These are phyloP conservation scores for Allacma fusca DNA, from an alignment of 2,888 invertebrate genomes.

Conservation along the genomic window DNA sequence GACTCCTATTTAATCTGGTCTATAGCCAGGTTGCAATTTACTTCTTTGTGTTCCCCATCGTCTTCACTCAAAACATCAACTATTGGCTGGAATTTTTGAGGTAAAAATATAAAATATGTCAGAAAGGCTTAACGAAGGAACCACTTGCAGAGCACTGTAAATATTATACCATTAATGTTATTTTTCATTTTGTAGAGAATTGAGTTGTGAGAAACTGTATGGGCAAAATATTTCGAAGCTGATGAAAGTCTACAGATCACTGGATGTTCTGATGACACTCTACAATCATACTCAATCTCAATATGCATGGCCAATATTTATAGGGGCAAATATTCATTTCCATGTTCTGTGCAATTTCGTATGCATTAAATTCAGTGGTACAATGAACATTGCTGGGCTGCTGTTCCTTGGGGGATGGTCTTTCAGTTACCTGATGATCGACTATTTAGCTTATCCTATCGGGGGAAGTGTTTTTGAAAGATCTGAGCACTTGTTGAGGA, in stretches of 20 bases:
- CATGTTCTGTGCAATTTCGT: not conserved
- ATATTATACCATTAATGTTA: too few relatives aligned
- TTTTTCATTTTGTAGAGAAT: not conserved
- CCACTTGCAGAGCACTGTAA: too few relatives aligned
- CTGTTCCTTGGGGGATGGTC: not conserved
- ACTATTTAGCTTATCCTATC: not conserved
- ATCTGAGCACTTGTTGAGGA: not conserved
- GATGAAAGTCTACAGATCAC: not conserved
- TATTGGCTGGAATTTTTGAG: not conserved
- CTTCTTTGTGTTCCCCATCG: not conserved
- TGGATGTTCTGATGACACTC: not conserved
- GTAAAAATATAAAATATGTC: not conserved
- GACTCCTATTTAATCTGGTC: too few relatives aligned
- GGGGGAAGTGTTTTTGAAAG: not conserved
- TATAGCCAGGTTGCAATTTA: too few relatives aligned
- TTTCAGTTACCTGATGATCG: not conserved
- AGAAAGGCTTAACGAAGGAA: too few relatives aligned
- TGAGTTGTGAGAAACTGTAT: not conserved
- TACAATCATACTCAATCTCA: not conserved
- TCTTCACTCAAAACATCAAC: not conserved
- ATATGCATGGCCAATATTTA: not conserved
- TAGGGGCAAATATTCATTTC: slow-evolving; percentile 1
- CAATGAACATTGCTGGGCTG: not conserved
- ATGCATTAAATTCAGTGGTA: not conserved
- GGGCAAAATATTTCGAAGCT: not conserved